phyloP scores from a whole-genome alignment of 2,113 vertebrate genomes.

The Gasterosteus nipponicus region DNA sequence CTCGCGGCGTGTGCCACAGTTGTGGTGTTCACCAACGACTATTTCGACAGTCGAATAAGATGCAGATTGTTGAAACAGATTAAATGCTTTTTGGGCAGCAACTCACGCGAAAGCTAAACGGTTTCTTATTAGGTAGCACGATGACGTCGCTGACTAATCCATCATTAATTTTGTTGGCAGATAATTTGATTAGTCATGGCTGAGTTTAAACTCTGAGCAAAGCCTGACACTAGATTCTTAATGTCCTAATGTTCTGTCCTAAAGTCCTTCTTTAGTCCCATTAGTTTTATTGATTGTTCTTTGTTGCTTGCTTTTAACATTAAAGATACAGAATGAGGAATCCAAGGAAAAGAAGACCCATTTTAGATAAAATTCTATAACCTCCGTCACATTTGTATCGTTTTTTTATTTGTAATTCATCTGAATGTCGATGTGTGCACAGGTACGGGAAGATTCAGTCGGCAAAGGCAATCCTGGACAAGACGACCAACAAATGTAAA shows the following conservation, averaged over 20 bases:
- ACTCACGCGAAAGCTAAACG: not conserved
- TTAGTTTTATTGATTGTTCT: not conserved
- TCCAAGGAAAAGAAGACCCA: not conserved
- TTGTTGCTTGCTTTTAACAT: not conserved
- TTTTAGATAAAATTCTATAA: not conserved
- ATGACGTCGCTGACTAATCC: not conserved
- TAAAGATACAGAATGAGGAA: not conserved
- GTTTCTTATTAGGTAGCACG: not conserved
- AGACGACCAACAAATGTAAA: conserved; percentile 99
- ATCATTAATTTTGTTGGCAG: not conserved
- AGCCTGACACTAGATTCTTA: conserved; percentile 3
- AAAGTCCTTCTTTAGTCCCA: conserved; percentile 1
- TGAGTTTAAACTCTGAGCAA: conserved; percentile 28
- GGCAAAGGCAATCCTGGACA: conserved; percentile 99
- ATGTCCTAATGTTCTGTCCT: not conserved
- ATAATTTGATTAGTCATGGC: not conserved
- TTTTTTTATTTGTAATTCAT: conserved; percentile 10
- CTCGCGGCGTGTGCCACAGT: conserved; percentile 38
- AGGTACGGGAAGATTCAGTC: conserved; percentile 99
- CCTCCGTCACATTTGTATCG: not conserved
- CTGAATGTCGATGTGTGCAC: conserved; percentile 50
- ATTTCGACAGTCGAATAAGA: not conserved
- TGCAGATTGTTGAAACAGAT: not conserved
- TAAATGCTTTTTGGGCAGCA: not conserved
- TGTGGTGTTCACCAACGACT: not conserved